These are phyloP conservation scores for Andrena cerasifolii DNA, from an alignment of 1,140 invertebrate genomes.

Conservation along the genomic window DNA sequence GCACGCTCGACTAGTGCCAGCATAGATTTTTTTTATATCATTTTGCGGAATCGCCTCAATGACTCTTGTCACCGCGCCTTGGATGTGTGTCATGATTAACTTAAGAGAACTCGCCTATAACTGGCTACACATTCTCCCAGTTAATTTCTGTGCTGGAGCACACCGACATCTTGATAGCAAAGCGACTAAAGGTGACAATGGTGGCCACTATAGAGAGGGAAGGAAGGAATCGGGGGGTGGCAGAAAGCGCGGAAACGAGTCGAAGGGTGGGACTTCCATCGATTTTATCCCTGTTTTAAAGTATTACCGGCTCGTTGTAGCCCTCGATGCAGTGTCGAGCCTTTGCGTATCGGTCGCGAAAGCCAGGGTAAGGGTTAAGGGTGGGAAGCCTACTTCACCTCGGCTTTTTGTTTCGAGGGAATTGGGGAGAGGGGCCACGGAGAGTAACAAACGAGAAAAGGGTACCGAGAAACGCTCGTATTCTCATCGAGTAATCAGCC, in stretches of 20 bases:
- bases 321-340: conserved; percentile 14
- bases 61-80: no score
- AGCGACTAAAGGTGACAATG: neutral
- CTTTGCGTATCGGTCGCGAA: conserved; percentile 40
- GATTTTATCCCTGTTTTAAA: conserved; percentile 62
- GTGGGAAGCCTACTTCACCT: conserved; percentile 39
- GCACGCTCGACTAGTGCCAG: no score
- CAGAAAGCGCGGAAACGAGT: neutral
- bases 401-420: conserved; percentile 56
- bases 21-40: no score
- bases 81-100: no score
- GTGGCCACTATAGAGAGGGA: no score
- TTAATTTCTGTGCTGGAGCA: neutral
- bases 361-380: conserved; percentile 53
- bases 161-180: no score
- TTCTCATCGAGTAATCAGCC: conserved; percentile 62
- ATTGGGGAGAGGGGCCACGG: conserved; percentile 16
- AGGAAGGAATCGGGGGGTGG: neutral
- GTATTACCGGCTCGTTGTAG: conserved; percentile 57
- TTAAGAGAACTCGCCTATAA: no score
- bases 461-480: conserved; percentile 58
- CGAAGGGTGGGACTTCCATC: conserved; percentile 30
- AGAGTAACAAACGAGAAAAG: conserved; percentile 49
- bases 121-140: no score
- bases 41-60: no score